Percentiles rank a stretch among this genome's conserved stretches.
phyloP scores from a whole-genome alignment of 1,140 invertebrate species.

The Myzus persicae region DNA sequence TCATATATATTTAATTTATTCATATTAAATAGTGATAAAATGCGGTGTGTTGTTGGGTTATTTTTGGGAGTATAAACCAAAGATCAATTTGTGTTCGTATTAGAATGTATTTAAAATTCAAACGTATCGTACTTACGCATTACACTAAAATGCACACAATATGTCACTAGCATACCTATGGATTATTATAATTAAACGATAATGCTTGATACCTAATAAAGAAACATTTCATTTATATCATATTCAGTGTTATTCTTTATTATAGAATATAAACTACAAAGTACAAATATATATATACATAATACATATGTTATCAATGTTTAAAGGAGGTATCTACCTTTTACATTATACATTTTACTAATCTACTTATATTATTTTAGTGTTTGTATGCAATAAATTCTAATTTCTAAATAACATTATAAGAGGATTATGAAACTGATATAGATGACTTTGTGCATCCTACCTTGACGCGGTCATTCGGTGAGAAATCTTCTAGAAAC shows the following conservation, averaged over 20 bases:
- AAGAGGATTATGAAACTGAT: too few relatives aligned
- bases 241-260: background rate
- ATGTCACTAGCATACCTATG: background rate
- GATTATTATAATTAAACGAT: background rate
- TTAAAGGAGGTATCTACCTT: background rate
- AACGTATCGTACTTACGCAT: background rate
- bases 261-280: too few relatives aligned
- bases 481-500: background rate
- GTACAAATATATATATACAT: too few relatives aligned
- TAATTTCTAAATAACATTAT: too few relatives aligned
- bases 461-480: background rate
- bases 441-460: background rate
- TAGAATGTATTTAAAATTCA: too few relatives aligned
- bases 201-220: background rate
- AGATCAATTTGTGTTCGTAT: background rate
- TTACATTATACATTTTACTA: too few relatives aligned
- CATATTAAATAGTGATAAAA: background rate
- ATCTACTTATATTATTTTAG: too few relatives aligned
- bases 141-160: background rate
- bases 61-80: background rate
- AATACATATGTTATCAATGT: background rate
- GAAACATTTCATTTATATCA: background rate
- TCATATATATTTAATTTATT: too few relatives aligned
- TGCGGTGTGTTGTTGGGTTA: rapidly evolving
- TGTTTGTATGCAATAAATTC: background rate